phyloP scores from a whole-genome alignment of 1,140 invertebrate species.

The Wiebesia pumilae region DNA sequence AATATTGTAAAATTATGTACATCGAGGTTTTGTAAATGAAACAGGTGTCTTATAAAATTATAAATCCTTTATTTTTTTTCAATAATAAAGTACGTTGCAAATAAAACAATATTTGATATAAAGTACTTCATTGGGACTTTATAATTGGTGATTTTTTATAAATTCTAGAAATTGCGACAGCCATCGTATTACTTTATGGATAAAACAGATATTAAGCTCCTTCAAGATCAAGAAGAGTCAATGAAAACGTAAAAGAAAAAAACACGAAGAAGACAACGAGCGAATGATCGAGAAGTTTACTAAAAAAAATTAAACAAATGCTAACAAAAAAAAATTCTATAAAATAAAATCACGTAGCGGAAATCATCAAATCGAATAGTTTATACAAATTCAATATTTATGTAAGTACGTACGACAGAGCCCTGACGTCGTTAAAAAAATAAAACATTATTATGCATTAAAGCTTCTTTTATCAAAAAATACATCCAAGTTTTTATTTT shows the following conservation, averaged over 20 bases:
- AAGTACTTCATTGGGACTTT: background rate
- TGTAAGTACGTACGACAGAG: conserved; percentile 23
- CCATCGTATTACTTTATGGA: conserved; percentile 95
- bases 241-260: conserved; percentile 49
- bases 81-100: background rate
- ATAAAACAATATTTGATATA: background rate
- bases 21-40: background rate
- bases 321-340: conserved; percentile 20
- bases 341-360: conserved; percentile 31
- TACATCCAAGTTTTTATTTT: background rate
- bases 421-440: conserved; percentile 6
- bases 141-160: background rate
- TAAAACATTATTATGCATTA: conserved; percentile 8
- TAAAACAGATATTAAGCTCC: conserved; percentile 87
- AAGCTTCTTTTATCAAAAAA: background rate
- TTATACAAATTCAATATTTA: conserved; percentile 39
- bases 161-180: conserved; percentile 83
- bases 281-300: background rate
- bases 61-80: background rate
- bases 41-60: background rate
- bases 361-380: conserved; percentile 5
- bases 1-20: too few relatives aligned
- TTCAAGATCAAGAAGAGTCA: conserved; percentile 88
- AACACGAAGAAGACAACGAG: background rate
- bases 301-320: conserved; percentile 7